Evolutionary conservation across 1,140 invertebrate species (phyloP).

Genomic region (Cephus cinctus): DNA sequence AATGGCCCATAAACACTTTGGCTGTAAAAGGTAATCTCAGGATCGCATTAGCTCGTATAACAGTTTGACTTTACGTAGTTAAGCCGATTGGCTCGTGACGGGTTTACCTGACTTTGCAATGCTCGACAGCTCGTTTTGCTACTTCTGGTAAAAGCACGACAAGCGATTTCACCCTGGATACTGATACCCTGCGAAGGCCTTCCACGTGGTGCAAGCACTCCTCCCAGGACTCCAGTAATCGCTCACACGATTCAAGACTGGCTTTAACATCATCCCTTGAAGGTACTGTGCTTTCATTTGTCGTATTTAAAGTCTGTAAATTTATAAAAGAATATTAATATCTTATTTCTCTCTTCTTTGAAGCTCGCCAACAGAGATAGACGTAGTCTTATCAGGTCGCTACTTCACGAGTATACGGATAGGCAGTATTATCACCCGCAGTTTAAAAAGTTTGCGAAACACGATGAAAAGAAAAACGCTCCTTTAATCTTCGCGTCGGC

Average conservation of each 20-base stretch:
- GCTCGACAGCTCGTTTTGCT: slow-evolving; percentile 24
- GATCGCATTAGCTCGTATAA: too few species aligned
- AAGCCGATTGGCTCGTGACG: too few species aligned
- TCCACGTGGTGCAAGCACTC: slow-evolving; percentile 32
- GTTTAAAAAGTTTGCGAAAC: too few species aligned
- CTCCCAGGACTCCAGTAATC: slow-evolving; percentile 36
- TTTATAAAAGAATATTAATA: too few species aligned
- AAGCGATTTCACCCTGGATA: slow-evolving; percentile 24
- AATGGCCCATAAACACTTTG: slow-evolving; percentile 25
- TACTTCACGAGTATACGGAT: too few species aligned
- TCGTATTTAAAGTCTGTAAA: slow-evolving; percentile 26
- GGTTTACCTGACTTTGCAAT: slow-evolving; percentile 43
- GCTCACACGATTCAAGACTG: slow-evolving; percentile 26
- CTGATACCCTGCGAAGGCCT: slow-evolving; percentile 19
- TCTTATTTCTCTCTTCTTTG: not conserved
- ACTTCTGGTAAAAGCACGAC: slow-evolving; percentile 25
- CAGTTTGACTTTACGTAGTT: too few species aligned
- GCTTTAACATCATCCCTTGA: slow-evolving; percentile 19
- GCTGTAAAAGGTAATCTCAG: slow-evolving; percentile 34
- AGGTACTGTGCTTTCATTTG: not conserved
- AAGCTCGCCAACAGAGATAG: too few species aligned
- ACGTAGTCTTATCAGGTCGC: too few species aligned
- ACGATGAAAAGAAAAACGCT: too few species aligned
- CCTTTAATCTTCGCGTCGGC: too few species aligned
- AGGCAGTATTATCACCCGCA: too few species aligned